phyloP scores from a whole-genome alignment of 2,797 vertebrate genomes.

The Danio kyathit region DNA sequence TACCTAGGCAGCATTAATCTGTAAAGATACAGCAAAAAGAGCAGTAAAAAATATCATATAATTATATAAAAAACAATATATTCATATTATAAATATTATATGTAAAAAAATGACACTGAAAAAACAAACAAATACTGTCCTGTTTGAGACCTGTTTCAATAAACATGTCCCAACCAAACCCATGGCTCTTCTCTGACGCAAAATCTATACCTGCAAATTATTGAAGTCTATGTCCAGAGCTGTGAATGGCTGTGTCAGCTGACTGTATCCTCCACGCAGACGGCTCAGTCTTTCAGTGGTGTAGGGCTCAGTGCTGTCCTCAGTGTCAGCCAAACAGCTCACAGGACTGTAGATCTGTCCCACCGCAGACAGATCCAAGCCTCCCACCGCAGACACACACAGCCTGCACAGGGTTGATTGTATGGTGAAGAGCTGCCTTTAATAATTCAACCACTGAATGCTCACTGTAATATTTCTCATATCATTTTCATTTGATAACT shows the following conservation, averaged over 20 bases:
- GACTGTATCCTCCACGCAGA: slow-evolving; percentile 86
- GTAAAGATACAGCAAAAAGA: no score
- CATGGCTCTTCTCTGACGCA: no score
- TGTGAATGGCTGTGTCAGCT: slow-evolving; percentile 88
- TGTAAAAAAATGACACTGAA: no score
- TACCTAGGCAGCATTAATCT: no score
- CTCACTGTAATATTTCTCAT: neutral
- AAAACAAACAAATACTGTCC: no score
- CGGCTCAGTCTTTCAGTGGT: slow-evolving; percentile 93
- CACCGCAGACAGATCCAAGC: slow-evolving; percentile 79
- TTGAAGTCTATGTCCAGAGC: slow-evolving; percentile 93
- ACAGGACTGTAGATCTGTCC: slow-evolving; percentile 89
- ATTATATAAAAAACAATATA: no score
- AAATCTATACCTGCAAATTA: slow-evolving; percentile 82
- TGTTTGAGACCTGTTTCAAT: no score
- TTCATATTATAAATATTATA: no score
- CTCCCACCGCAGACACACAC: slow-evolving; percentile 81
- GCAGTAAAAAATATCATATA: no score
- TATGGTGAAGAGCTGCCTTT: neutral
- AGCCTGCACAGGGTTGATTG: slow-evolving; percentile 74
- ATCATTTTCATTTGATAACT: neutral
- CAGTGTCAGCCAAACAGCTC: slow-evolving; percentile 77
- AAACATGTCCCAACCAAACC: no score
- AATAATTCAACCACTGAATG: neutral
- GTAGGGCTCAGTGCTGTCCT: slow-evolving; percentile 93